Evolutionary conservation across 2,797 vertebrate species (phyloP).

Genomic region (Premnoplex brunnescens): DNA sequence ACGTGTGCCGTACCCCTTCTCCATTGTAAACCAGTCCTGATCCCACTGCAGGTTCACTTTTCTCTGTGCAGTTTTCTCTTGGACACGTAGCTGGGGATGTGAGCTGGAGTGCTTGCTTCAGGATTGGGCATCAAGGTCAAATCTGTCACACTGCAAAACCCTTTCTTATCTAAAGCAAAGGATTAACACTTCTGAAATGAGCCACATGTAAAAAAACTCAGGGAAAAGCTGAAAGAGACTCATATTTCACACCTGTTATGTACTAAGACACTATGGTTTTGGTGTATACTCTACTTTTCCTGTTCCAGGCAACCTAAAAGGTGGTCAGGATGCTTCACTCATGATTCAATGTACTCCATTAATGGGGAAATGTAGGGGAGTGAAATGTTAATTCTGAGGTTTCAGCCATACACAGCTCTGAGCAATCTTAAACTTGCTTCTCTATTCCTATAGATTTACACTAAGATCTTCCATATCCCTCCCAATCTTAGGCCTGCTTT

Average conservation of each 20-base stretch:
- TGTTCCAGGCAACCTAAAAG: background rate
- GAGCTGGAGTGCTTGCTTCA: background rate
- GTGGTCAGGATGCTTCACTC: background rate
- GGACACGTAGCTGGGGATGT: background rate
- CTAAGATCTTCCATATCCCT: background rate
- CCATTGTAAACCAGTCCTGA: background rate
- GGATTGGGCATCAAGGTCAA: background rate
- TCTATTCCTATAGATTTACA: background rate
- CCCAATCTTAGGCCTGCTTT: background rate
- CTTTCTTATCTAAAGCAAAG: background rate
- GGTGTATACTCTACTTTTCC: background rate
- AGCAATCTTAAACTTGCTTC: background rate
- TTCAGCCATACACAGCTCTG: background rate
- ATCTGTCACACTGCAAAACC: background rate
- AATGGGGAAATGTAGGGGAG: background rate
- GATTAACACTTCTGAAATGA: constrained; percentile 25
- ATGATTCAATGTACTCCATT: background rate
- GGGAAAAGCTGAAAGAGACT: background rate
- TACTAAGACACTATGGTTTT: background rate
- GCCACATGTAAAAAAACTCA: background rate
- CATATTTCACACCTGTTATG: background rate
- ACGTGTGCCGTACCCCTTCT: background rate
- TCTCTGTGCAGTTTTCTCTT: background rate
- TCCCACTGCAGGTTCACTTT: background rate
- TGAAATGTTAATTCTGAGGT: background rate